These are phyloP conservation scores for Lycopodina hypogea DNA, from an alignment of 37 sponge, comb jelly and placozoan genomes.

Conservation along the genomic window DNA sequence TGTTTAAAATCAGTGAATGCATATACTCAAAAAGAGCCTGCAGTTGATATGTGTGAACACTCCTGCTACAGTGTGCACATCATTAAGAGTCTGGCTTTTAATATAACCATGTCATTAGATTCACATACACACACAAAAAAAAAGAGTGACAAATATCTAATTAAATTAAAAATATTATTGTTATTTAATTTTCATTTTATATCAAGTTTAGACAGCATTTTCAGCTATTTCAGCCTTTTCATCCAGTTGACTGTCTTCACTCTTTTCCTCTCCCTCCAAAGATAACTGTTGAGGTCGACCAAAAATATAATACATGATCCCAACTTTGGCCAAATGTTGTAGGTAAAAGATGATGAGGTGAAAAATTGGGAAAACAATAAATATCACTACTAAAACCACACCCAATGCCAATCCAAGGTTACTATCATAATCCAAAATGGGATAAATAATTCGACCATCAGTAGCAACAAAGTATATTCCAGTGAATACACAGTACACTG, in stretches of 20 bases:
- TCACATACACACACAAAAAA: neutral
- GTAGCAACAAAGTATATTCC: constrained; percentile 50
- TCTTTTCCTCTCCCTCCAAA: neutral
- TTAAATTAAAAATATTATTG: neutral
- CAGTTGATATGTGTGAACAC: too few relatives aligned
- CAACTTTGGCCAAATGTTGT: neutral
- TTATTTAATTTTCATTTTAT: neutral
- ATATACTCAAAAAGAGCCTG: too few relatives aligned
- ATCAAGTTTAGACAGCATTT: neutral
- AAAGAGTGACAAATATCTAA: neutral
- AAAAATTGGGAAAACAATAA: constrained; percentile 47
- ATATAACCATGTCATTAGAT: neutral
- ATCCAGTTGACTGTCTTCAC: too few relatives aligned
- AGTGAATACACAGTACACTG: constrained; percentile 47
- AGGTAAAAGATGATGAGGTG: constrained; percentile 23
- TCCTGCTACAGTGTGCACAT: too few relatives aligned
- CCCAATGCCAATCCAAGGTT: constrained; percentile 41
- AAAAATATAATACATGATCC: neutral
- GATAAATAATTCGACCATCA: constrained; percentile 47
- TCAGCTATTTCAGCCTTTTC: neutral
- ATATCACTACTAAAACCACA: neutral
- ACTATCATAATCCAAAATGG: constrained; percentile 52
- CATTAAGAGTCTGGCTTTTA: too few relatives aligned
- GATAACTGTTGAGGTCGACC: neutral
- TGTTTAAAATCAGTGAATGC: too few relatives aligned